Base-by-base conservation (phyloP, 2,113 vertebrate genomes). In the Protomyctophum bolini region DNA sequence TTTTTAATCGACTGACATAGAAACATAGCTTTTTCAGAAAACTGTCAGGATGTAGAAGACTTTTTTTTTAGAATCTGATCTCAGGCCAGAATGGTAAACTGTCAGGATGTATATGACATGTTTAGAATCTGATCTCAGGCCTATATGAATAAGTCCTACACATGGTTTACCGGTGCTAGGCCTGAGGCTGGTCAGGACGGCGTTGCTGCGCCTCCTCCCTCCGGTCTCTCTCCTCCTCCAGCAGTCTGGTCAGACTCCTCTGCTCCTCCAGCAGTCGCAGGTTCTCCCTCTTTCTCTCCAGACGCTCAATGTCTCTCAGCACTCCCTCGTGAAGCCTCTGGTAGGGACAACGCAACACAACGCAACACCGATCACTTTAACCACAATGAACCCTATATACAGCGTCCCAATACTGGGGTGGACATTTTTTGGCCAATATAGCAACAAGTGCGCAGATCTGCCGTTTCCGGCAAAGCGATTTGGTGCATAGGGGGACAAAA, bases 261-360 rank as follows among this genome's bases (percentile, higher is more conserved):
- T 98, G 96, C 83, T 98, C 94, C 87, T 96, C 91, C 21, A 98
- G 87, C 46, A 92, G 88, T 55, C 92, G 91, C 83, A 96, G 88
- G 45, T 98, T 98, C 79, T 96, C 95, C 61, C 89, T 91, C 89
- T 96, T 99, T 77, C 91, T 91, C 59, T 89, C 91, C 11, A 96
- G 86, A 3, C 94, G 94, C 77, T 98, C 95, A 66, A 98, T 85
- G 73, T 99, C 98, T 81, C 92, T 84, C 70, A 96, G 6, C 0
- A 99, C 97, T 6, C 97, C 96, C 8, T 95, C 84, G 69, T 85
- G 95, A 66, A 99, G 94, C 66, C 94, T 95, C 98, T 99, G 93
- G 14, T 73, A 9, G 4, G 4, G n/a, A 28, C 28, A 60, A 60
- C 49, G 4, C 10, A 70, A 15, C 10, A 8, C 4, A 29, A 45